A percentile compares a stretch with the other conserved stretches of the same genome.
Evolutionary conservation across 2,888 invertebrate genomes (phyloP).

Genomic region (Diadegma fenestrale): DNA sequence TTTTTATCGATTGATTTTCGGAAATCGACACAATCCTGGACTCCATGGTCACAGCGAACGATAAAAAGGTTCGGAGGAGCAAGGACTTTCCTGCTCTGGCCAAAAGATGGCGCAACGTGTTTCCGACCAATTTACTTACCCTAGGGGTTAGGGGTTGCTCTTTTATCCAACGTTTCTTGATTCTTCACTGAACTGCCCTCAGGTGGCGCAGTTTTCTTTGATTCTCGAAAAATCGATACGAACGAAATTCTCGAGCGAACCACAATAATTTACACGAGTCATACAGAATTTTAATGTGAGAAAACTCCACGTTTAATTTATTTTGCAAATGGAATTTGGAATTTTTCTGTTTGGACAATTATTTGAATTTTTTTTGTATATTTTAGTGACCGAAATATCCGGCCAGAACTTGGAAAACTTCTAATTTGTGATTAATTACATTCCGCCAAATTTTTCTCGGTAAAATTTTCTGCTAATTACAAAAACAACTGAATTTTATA

Average conservation of each 20-base stretch:
- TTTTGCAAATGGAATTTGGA: not conserved
- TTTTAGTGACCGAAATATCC: not conserved
- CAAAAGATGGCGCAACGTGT: slow-evolving; percentile 48
- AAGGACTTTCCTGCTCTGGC: not conserved
- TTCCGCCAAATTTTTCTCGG: not conserved
- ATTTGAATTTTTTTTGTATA: not conserved
- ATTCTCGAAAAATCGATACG: slow-evolving; percentile 29
- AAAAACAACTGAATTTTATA: not conserved
- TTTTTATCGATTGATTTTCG: not conserved
- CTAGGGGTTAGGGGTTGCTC: not conserved
- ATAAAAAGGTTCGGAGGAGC: slow-evolving; percentile 9
- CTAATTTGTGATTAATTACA: not conserved
- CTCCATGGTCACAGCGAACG: not conserved
- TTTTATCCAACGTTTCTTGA: not conserved
- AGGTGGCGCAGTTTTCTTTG: slow-evolving; percentile 24
- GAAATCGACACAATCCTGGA: not conserved
- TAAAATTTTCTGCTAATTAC: not conserved
- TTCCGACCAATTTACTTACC: slow-evolving; percentile 37
- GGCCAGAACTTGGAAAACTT: not conserved
- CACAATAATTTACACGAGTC: not conserved
- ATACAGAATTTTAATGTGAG: not conserved
- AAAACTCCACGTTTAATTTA: not conserved
- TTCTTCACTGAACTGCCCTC: slow-evolving; percentile 1
- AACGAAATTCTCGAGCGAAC: not conserved
- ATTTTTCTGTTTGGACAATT: not conserved